Base-by-base conservation (phyloP, 1,140 invertebrate genomes). In the Bombus huntii region DNA sequence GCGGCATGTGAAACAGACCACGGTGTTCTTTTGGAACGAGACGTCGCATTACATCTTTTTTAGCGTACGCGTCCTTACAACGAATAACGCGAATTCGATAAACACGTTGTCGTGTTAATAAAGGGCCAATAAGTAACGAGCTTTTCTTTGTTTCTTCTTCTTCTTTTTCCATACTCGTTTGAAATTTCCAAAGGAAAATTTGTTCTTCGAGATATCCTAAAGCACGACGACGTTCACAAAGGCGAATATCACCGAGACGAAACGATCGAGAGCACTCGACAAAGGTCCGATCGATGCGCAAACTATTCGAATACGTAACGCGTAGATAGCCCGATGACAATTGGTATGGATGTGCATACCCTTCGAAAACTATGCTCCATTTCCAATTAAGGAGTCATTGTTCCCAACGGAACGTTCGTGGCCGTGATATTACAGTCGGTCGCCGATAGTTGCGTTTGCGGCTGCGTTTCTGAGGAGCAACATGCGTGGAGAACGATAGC, bases 311-410 rank as follows among this genome's bases (percentile, higher is more conserved):
- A 10, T 57, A 81, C 53, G 34, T 37, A 37, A 28, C 53, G 65
- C 82, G 68, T 73, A 65, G 42, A 39, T 85, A 77, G 39, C 34
- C 44, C 22, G 72, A 25, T 73, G 79, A 83, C 78, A 84, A 87
- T 87, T 79, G 1, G 70, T 42, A 78, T 31, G 42, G 59, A 79
- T 18, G 74, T 44, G 82, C 73, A 81, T 82, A 85, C 59, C 82
- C 76, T 34, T 62, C 73, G 77, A 88, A 88, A 89, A 85, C 78
- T 89, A 89, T 85, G 88, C 83, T 79, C 82, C 73, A n/a, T 88
- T 89, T 85, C 57, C 88, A 89, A 89, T 89, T 84, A 89, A 82
- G 84, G 80, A 87, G 79, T 89, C 88, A 89, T 89, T 87, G 84
- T 89, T 89, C 86, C 81, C 72, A 80, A 31, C 68, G 71, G 76